These are phyloP conservation scores for Macrochelys suwanniensis DNA, from an alignment of 2,797 vertebrate genomes.

Conservation along the genomic window DNA sequence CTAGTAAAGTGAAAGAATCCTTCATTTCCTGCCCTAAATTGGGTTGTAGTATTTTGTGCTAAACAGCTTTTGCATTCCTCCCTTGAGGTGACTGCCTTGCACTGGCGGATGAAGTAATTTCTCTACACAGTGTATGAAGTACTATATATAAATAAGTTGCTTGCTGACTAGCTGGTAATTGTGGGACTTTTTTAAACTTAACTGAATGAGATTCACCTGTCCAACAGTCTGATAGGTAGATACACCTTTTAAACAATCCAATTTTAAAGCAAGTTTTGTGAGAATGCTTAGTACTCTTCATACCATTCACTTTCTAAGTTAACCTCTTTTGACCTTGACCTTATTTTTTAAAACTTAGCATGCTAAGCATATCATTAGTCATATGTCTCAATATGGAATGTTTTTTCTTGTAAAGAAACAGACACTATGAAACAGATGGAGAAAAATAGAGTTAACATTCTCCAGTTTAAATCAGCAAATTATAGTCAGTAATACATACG, in stretches of 20 bases:
- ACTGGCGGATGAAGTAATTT: constrained; percentile 48
- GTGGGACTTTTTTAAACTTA: neutral
- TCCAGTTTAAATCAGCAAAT: neutral
- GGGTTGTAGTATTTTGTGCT: neutral
- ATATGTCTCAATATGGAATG: neutral
- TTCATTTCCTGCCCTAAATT: neutral
- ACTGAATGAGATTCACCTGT: neutral
- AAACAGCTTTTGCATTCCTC: constrained; percentile 30
- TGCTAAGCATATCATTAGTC: neutral
- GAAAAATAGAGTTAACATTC: neutral
- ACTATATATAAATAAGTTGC: accelerated
- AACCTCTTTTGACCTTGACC: neutral
- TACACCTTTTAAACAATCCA: neutral
- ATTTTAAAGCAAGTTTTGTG: neutral
- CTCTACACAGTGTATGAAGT: neutral
- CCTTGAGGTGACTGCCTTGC: constrained; percentile 16
- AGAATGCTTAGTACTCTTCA: neutral
- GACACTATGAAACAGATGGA: neutral
- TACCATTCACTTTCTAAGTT: neutral
- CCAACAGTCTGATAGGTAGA: neutral
- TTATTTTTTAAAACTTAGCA: neutral
- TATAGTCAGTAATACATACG: neutral
- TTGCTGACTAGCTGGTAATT: accelerated
- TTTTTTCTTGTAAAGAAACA: constrained; percentile 11
- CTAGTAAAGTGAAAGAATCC: neutral